Conservation (phyloP, 2,113 vertebrate species). For the Dolichallabes microphthalmus region DNA sequence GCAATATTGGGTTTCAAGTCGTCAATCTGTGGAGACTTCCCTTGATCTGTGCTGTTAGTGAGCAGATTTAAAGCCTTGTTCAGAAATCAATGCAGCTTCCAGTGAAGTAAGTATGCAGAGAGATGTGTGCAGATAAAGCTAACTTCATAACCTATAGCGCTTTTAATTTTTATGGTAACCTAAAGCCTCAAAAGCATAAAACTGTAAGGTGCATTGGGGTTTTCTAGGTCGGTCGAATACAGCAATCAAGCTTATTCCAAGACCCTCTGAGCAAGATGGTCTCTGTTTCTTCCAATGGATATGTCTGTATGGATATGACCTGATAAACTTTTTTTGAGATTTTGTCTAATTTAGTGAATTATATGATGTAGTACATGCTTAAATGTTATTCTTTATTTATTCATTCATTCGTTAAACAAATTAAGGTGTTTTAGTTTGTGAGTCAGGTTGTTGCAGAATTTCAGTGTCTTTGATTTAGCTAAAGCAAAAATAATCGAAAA, state of each 20-base stretch:
- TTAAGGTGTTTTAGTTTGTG: not conserved
- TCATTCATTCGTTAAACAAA: too few species aligned
- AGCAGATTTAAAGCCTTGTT: slow-evolving; percentile 1
- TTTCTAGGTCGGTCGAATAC: not conserved
- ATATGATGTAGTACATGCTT: not conserved
- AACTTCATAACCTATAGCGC: not conserved
- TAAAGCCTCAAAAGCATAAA: not conserved
- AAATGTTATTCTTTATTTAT: not conserved
- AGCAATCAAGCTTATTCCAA: not conserved
- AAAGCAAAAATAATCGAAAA: not conserved
- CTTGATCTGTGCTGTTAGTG: not conserved
- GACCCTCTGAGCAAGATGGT: not conserved
- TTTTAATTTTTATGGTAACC: not conserved
- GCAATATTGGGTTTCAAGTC: not conserved
- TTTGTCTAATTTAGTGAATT: not conserved
- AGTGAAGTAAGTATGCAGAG: not conserved
- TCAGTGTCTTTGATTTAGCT: not conserved
- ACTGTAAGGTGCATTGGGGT: not conserved
- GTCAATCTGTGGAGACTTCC: not conserved
- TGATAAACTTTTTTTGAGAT: not conserved
- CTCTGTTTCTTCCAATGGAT: not conserved
- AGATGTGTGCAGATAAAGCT: not conserved
- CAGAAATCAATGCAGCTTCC: not conserved
- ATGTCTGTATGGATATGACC: not conserved
- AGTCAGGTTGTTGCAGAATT: not conserved